Conservation (phyloP, 2,797 vertebrate species). For the Calcarius lapponicus region DNA sequence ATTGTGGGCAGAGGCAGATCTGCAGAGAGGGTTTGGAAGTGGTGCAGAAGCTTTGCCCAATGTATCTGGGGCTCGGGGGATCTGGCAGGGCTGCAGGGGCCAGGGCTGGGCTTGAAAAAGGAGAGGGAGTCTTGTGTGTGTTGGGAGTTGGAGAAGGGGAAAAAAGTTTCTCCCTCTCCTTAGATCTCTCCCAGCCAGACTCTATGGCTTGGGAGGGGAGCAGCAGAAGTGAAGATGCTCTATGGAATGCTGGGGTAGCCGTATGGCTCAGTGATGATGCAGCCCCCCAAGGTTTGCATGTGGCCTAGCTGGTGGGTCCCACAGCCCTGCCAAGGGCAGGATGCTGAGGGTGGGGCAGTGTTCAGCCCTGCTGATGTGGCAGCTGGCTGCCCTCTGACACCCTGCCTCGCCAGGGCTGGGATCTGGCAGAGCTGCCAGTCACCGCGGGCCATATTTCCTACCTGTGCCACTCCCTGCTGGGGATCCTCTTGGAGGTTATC, state of each 20-base stretch:
- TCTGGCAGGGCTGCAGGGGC: not conserved
- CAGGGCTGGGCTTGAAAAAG: not conserved
- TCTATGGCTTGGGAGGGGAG: not conserved
- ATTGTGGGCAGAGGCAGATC: not conserved
- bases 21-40: not conserved
- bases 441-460: not conserved
- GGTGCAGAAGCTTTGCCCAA: not conserved
- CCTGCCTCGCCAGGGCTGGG: not conserved
- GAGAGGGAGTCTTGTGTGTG: not conserved
- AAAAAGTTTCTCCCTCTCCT: not conserved
- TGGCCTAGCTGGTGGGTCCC: not conserved
- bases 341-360: fast-evolving
- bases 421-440: not conserved
- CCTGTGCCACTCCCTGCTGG: not conserved
- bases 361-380: not conserved
- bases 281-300: not conserved
- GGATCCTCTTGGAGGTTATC: not conserved
- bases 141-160: not conserved
- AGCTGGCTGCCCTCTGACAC: not conserved
- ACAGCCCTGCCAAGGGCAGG: not conserved
- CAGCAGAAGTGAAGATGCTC: not conserved
- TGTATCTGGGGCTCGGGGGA: fast-evolving
- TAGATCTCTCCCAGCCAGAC: too few relatives aligned
- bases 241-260: not conserved
- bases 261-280: fast-evolving